Conservation (phyloP, 2,113 vertebrate species). For the Daubentonia madagascariensis region DNA sequence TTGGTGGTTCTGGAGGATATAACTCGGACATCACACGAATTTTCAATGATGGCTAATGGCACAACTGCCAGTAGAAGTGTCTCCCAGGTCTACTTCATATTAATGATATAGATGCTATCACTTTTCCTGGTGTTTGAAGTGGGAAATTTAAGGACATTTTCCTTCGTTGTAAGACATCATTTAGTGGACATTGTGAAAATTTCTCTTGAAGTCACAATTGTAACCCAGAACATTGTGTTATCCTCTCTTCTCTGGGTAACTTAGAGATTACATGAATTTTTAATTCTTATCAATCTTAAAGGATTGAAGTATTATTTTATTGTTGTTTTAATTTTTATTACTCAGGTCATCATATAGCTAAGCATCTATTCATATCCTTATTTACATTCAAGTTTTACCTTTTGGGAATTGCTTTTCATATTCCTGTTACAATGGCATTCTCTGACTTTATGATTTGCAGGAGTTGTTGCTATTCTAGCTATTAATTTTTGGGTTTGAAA, state of each 20-base stretch:
- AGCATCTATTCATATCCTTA: not conserved
- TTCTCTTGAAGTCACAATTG: constrained; percentile 90
- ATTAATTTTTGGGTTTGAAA: not conserved
- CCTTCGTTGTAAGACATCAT: constrained; percentile 94
- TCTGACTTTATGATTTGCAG: not conserved
- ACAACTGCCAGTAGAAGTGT: constrained; percentile 92
- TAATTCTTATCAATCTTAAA: not conserved
- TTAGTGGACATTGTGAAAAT: constrained; percentile 93
- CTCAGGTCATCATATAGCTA: not conserved
- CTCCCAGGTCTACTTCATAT: constrained; percentile 92
- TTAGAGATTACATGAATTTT: not conserved
- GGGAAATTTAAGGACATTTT: constrained; percentile 95
- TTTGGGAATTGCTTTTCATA: not conserved
- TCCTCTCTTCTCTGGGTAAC: not conserved
- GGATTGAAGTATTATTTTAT: not conserved
- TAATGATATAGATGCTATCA: constrained; percentile 74
- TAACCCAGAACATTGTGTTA: constrained; percentile 80
- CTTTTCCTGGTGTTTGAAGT: constrained; percentile 94
- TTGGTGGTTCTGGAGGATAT: constrained; percentile 94
- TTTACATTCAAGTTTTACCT: not conserved
- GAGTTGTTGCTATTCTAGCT: not conserved
- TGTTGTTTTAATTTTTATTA: not conserved
- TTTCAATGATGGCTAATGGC: constrained; percentile 94
- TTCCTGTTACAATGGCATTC: not conserved
- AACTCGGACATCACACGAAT: constrained; percentile 92